Conservation (phyloP, 1,140 invertebrate genomes). For the Dufourea novaeangliae region DNA sequence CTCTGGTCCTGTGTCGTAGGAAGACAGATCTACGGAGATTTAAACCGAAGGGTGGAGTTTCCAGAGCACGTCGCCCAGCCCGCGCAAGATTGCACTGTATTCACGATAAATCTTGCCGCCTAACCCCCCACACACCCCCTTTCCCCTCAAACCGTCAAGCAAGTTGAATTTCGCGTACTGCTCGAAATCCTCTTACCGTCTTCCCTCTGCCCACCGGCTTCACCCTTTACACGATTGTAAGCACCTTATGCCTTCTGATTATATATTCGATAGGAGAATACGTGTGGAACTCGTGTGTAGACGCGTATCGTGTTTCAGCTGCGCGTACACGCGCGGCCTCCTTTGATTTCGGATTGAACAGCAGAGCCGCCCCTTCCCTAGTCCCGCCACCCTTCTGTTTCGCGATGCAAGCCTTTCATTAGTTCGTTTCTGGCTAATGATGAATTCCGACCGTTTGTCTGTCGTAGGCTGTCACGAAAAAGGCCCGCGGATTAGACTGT, state of each 20-base stretch:
- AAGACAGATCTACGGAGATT: constrained; percentile 57
- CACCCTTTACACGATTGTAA: constrained; percentile 40
- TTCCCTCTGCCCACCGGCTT: constrained; percentile 4
- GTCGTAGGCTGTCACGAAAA: no score
- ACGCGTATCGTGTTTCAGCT: neutral
- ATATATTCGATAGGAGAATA: constrained; percentile 54
- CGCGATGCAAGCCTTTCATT: neutral
- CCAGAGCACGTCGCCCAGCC: constrained; percentile 38
- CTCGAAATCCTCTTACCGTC: constrained; percentile 43
- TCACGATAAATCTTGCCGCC: constrained; percentile 54
- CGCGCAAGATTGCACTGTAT: constrained; percentile 52
- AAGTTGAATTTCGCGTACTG: constrained; percentile 25
- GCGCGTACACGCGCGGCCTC: neutral
- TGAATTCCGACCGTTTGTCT: neutral
- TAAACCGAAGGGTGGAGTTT: constrained; percentile 49
- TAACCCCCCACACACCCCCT: constrained; percentile 5
- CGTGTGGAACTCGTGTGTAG: no score
- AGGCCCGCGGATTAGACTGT: no score
- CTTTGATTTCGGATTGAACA: constrained; percentile 31
- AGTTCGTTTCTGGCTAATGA: constrained; percentile 17
- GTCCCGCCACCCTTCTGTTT: no score
- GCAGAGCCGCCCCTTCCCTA: neutral
- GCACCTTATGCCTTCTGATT: constrained; percentile 55
- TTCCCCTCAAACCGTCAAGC: constrained; percentile 6
- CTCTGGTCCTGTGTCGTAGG: neutral